phyloP scores from a whole-genome alignment of 2,797 vertebrate species.

The Pitangus sulphuratus region DNA sequence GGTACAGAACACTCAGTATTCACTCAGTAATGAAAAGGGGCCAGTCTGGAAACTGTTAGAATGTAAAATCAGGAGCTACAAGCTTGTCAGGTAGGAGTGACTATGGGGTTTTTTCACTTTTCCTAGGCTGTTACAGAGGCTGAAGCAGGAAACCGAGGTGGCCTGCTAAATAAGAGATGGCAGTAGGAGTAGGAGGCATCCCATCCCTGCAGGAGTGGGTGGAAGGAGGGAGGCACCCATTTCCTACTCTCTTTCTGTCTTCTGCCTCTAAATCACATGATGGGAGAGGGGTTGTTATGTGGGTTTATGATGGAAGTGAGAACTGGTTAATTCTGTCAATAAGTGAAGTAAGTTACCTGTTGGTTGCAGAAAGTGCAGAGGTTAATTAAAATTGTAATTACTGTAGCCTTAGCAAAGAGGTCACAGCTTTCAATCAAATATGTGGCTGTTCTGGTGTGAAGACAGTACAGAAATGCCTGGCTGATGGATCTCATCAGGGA shows the following conservation, averaged over 20 bases:
- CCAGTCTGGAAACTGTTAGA: background rate
- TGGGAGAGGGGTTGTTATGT: background rate
- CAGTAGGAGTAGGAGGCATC: background rate
- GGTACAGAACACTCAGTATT: background rate
- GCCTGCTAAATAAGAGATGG: background rate
- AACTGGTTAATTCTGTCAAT: background rate
- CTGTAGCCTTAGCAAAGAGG: background rate
- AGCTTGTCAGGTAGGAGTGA: background rate
- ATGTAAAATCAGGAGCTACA: background rate
- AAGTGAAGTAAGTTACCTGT: slow-evolving; percentile 4
- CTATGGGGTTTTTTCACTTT: background rate
- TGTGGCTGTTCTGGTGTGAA: background rate
- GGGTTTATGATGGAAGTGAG: background rate
- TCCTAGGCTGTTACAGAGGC: background rate
- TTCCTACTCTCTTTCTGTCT: background rate
- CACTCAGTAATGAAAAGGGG: background rate
- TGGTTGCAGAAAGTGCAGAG: background rate
- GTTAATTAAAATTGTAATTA: slow-evolving; percentile 56
- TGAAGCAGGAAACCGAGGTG: background rate
- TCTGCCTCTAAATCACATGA: background rate
- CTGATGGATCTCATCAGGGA: background rate
- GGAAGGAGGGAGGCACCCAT: background rate
- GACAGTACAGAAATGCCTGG: background rate
- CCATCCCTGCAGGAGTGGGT: background rate
- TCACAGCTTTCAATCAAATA: background rate